Evolutionary conservation across 2,113 vertebrate species (phyloP), one percentile per base, ranked within the genome.

Genomic region (Corydoras sp.): DNA sequence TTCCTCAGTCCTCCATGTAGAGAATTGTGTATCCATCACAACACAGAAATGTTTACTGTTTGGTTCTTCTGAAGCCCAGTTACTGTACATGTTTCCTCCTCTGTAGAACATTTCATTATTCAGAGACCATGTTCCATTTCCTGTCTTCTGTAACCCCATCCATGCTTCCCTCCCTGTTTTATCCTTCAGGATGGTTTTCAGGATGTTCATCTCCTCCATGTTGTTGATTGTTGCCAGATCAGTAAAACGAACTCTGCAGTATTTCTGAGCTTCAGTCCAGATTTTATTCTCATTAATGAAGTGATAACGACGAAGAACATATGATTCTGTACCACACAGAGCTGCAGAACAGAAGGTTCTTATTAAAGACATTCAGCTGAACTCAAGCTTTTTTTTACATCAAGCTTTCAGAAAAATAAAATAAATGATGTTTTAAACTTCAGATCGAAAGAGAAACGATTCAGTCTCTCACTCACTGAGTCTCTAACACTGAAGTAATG

Each of bases 231-330:
- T 12, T 9, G 65, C 65, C 9, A 68, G 31, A 43, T 68, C 54
- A 18, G 31, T 56, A 53, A 35, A 68, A 3, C 43, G 30, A 4
- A 14, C 7, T 65, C 49, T 30, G 63, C 63, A 65, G 24, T 65
- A 65, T 5, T 11, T 53, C 56, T 69, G 35, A 69, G 68, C 58
- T 53, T 62, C 58, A 51, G 8, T 70, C 68, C 68, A 70, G 58
- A 12, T 53, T 70, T 70, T 70, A 11, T 12, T 51, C 68, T 70
- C 48, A 70, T 61, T 61, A 13, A 70, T 24, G 18, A 24, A 24
- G 18, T 24, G 18, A 24, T 24, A 24, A 24, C 18, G 18, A 24
- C 2, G 18, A 24, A 2, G 18, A 24, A 24, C 18, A 24, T 24
- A 24, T 24, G 18, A 24, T 24, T 24, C 18, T 24, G 18, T 24